These are phyloP conservation scores for Isaurus tuberculatus DNA, from an alignment of 92 coral and sea anemone genomes.

Conservation along the genomic window DNA sequence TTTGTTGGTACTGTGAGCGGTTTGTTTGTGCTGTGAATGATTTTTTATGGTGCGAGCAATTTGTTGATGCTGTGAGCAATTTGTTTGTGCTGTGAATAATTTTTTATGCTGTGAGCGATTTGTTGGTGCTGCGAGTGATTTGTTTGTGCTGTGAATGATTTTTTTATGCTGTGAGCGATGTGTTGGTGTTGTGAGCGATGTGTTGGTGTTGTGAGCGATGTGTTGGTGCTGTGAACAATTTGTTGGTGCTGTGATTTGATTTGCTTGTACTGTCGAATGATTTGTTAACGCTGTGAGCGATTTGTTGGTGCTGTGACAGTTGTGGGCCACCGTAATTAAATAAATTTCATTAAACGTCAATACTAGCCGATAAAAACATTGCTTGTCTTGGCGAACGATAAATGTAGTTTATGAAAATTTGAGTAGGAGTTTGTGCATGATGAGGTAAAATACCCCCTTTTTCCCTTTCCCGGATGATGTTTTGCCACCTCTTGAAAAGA, in stretches of 20 bases:
- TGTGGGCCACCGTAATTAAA: too few species aligned
- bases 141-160: background rate
- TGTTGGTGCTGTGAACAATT: constrained; percentile 4
- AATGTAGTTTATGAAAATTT: too few species aligned
- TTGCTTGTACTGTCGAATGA: background rate
- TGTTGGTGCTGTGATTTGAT: background rate
- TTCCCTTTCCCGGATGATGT: too few species aligned
- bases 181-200: background rate
- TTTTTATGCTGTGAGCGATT: background rate
- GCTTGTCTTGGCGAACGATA: too few species aligned
- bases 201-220: background rate
- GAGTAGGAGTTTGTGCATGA: too few species aligned
- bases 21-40: background rate
- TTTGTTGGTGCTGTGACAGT: constrained; percentile 1
- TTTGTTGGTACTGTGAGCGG: constrained; percentile 1
- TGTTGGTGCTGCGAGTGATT: background rate
- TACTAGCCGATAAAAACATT: too few species aligned
- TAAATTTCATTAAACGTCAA: too few species aligned
- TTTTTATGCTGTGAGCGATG: background rate
- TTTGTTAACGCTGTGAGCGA: background rate
- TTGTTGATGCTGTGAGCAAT: background rate
- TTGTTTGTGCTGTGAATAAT: constrained; percentile 1
- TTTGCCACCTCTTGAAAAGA: too few species aligned
- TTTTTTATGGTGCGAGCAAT: background rate
- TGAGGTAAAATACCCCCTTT: too few species aligned